These are phyloP conservation scores for Megalops cyprinoides DNA, from an alignment of 2,797 vertebrate genomes.

Conservation along the genomic window DNA sequence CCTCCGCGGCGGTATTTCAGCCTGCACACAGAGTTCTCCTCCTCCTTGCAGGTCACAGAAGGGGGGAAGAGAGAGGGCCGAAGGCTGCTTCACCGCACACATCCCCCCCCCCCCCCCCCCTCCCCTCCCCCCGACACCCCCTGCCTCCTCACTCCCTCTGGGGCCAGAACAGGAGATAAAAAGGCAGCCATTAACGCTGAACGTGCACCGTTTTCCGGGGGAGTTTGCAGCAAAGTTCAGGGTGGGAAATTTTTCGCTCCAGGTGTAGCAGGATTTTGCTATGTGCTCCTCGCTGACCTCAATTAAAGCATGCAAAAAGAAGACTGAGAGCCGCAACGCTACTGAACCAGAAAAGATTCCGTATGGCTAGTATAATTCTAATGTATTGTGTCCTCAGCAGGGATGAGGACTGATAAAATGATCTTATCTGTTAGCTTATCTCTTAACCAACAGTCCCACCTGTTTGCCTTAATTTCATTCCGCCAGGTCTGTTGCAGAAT, in stretches of 20 bases:
- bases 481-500: too few species aligned
- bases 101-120: slow-evolving; percentile 7
- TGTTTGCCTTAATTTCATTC: not conserved
- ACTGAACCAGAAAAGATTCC: not conserved
- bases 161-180: not conserved
- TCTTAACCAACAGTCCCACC: not conserved
- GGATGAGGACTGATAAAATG: not conserved
- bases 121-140: not conserved
- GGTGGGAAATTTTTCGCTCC: not conserved
- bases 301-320: not conserved
- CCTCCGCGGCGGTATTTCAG: not conserved
- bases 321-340: not conserved
- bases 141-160: too few species aligned
- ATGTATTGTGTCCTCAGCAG: not conserved
- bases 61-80: not conserved
- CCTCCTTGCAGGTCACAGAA: not conserved
- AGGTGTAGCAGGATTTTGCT: not conserved
- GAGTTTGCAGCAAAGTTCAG: not conserved
- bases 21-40: not conserved
- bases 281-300: not conserved
- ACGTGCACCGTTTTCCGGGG: not conserved
- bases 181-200: not conserved
- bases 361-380: not conserved
- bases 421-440: not conserved
- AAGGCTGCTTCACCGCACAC: not conserved